Base-by-base conservation (phyloP, 2,888 invertebrate genomes). In the Chorisops tibialis region DNA sequence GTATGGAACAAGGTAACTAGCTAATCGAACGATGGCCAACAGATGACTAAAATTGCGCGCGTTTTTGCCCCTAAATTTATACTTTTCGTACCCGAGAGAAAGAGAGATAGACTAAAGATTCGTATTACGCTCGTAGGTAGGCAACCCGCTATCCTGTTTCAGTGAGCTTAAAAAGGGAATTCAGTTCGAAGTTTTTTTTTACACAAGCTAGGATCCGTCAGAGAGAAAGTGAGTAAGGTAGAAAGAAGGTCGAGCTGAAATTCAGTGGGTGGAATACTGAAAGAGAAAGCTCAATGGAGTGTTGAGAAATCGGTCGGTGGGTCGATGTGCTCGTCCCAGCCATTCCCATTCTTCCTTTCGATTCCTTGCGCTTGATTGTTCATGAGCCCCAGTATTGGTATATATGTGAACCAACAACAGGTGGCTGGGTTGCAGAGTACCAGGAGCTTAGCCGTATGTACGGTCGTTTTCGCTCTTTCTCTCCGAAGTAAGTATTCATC, bases 1-100 rank as follows among this genome's bases (percentile, higher is more conserved):
- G 38, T 38, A 37, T 47, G 52, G 45, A 52, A 52, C 19, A 51
- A 62, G 49, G 41, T 43, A 62, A 43, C 56, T 60, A 60, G 49
- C 43, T 60, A 50, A 61, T 61, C 61, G 48, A 65, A 62, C 65
- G 60, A 50, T 61, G 59, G 65, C 65, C 62, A 65, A 65, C 65
- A 65, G 62, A 65, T 65, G 65, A 65, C 65, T 65, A 60, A 58
- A 62, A 60, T 62, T 58, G 62, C 65, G 65, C 65, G 65, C 65
- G 62, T 58, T 60, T 64, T 60, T 58, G 14, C 58, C 35, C 41
- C 51, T 60, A 45, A 60, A 65, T 65, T 62, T 65, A 65, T 65
- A 65, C 60, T 30, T 18, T 16, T 56, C 35, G 56, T 14, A 30
- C 16, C 43, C 56, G 43, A 56, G 56, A 43, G 39, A 16, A 56